Conservation (phyloP, 23 tunicate genomes). For the Styela plicata region DNA sequence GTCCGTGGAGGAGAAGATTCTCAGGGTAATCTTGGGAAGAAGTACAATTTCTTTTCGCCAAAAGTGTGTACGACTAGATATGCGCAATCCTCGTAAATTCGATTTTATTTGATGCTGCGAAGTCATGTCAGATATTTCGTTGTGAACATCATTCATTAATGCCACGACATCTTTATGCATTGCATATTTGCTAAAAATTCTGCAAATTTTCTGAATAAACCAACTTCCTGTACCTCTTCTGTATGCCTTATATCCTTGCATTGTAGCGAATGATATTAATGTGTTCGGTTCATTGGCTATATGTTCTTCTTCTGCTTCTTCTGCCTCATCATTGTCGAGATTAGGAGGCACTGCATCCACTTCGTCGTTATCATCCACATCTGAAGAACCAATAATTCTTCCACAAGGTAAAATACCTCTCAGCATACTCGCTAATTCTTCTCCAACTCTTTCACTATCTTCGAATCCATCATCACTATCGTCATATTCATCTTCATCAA, state of each 20-base stretch:
- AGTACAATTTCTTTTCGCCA: slow-evolving; percentile 2
- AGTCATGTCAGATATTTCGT: neutral
- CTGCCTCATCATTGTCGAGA: neutral
- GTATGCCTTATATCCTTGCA: neutral
- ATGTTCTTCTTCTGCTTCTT: neutral
- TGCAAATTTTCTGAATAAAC: neutral
- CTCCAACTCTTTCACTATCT: too few relatives aligned
- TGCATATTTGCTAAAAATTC: neutral
- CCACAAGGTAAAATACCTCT: neutral
- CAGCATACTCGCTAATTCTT: neutral
- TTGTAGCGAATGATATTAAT: neutral
- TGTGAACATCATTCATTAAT: neutral
- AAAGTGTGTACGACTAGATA: neutral
- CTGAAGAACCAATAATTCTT: neutral
- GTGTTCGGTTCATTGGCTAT: neutral
- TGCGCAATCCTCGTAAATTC: neutral
- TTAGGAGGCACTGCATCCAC: neutral
- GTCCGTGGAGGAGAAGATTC: too few relatives aligned
- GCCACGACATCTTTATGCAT: neutral
- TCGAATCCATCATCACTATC: too few relatives aligned
- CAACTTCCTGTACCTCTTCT: neutral
- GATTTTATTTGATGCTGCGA: neutral
- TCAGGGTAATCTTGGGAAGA: neutral
- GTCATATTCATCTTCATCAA: neutral
- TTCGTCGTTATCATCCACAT: neutral